Evolutionary conservation across 1,140 invertebrate species (phyloP).

Genomic region (Eupeodes corollae): DNA sequence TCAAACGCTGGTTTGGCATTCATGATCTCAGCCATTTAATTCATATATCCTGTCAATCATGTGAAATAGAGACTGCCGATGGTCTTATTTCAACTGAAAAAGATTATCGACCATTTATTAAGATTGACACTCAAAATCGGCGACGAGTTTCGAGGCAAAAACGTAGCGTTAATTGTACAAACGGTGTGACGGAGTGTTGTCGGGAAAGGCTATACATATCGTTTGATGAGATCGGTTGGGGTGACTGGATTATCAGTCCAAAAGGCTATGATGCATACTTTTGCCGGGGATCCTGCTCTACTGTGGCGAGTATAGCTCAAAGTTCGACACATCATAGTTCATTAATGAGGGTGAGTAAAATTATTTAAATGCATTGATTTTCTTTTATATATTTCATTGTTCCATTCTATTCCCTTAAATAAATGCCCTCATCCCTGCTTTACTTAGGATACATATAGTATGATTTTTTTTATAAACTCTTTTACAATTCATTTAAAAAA

Average conservation of each 20-base stretch:
- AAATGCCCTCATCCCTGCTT: no score
- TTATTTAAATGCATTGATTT: background rate
- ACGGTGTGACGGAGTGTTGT: constrained; percentile 65
- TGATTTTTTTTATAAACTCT: no score
- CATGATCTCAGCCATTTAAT: constrained; percentile 53
- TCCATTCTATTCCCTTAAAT: no score
- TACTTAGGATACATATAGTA: no score
- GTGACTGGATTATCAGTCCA: constrained; percentile 75
- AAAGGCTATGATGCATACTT: constrained; percentile 72
- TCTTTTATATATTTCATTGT: background rate
- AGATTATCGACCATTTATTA: constrained; percentile 58
- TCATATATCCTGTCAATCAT: constrained; percentile 64
- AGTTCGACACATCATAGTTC: constrained; percentile 55
- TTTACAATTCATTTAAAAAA: no score
- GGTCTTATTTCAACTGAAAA: constrained; percentile 45
- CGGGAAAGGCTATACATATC: constrained; percentile 68
- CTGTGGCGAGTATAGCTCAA: constrained; percentile 53
- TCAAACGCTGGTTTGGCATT: constrained; percentile 59
- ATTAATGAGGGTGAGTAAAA: constrained; percentile 51
- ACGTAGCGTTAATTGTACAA: constrained; percentile 55
- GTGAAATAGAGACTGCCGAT: constrained; percentile 42
- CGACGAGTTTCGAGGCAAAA: constrained; percentile 43
- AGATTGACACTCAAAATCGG: constrained; percentile 54
- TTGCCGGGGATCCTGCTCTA: constrained; percentile 65
- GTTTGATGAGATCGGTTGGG: constrained; percentile 76